Conservation (phyloP, 2,113 vertebrate species). For the Prunella fulvescens region DNA sequence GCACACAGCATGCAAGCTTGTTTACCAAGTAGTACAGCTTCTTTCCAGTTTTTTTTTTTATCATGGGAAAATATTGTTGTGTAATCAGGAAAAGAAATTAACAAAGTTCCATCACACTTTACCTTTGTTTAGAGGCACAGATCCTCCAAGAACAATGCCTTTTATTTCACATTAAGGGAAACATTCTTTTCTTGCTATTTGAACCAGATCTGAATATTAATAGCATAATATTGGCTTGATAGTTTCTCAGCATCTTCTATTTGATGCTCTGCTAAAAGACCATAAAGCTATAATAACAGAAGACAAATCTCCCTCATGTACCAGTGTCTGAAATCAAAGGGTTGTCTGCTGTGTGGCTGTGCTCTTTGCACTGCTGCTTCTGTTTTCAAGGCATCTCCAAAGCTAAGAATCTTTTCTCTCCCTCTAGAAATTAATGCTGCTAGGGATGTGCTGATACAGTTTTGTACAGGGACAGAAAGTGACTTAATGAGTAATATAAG, state of each 20-base stretch:
- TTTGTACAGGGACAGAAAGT: neutral
- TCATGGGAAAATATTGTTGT: neutral
- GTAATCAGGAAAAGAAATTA: neutral
- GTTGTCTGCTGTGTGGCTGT: neutral
- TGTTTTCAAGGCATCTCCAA: neutral
- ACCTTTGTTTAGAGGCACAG: neutral
- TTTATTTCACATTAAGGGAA: neutral
- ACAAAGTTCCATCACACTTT: neutral
- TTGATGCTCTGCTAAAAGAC: neutral
- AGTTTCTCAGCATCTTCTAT: neutral
- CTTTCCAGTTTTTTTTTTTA: neutral
- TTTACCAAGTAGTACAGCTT: neutral
- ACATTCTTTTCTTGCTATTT: neutral
- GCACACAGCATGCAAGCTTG: neutral
- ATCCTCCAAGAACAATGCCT: neutral
- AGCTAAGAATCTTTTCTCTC: neutral
- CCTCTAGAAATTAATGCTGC: neutral
- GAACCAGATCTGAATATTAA: neutral
- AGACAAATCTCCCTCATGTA: neutral
- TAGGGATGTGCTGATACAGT: neutral
- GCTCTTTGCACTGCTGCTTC: neutral
- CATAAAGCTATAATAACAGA: neutral
- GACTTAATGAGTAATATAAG: neutral
- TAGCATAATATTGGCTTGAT: neutral
- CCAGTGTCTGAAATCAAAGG: neutral